Base-by-base conservation (phyloP, 2,888 invertebrate genomes). In the Parnassius glacialis region DNA sequence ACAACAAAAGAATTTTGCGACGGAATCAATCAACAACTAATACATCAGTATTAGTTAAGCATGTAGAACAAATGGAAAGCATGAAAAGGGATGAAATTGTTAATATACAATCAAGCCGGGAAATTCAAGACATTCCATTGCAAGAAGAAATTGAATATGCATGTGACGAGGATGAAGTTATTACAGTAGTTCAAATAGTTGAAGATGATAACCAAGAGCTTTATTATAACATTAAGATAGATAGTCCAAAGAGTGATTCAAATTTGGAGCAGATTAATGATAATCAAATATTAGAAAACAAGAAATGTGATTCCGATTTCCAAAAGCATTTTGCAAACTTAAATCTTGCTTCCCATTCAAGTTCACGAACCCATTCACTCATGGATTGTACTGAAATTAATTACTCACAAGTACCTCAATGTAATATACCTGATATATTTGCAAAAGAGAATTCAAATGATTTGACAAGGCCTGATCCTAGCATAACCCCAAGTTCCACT, bases 111-210 rank as follows among this genome's bases (percentile, higher is more conserved):
- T 65, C 71, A 41, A 70, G 66, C 59, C 64, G 66, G 16, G 64
- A 66, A 13, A 48, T 12, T 13, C 72, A 79, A 72, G 76, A 81
- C 68, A 79, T 78, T 74, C 78, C 79, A 68, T 68, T 79, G 62
- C 83, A 81, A 59, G 80, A 85, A 59, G 84, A 85, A 48, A 67
- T 83, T 68, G 81, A 83, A 60, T 87, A 83, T 79, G 85, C 76
- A 69, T 62, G 58, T 59, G 90, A 88, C 75, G 90, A 89, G 76
- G 91, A 92, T 75, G 92, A 92, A 72, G 83, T 92, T 58, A 90
- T 92, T 45, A 92, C 92, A 45, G 83, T 92, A 67, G 89, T 90
- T 16, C 92, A 92, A 76, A 92, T 92, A 66, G 86, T 92, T 13
- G 92, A 92, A 67, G 91, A 92, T 83, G 90, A 90, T 65, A 80